Evolutionary conservation across 2,797 vertebrate species (phyloP).

Genomic region (Buceros bicornis): DNA sequence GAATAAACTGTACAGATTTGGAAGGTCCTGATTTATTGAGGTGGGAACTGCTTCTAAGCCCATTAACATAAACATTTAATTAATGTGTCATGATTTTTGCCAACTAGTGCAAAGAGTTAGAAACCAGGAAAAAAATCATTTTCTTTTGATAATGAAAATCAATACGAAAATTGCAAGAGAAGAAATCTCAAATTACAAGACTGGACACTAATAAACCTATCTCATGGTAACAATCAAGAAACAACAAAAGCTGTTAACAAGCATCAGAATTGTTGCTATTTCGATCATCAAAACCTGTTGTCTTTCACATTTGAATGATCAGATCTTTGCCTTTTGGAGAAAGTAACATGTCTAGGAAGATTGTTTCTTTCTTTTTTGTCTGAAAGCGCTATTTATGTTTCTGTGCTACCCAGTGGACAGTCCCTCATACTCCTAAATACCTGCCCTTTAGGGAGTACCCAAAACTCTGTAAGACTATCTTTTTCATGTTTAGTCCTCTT

Average conservation of each 20-base stretch:
- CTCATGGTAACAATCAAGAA: neutral
- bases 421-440: neutral
- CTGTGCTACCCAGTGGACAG: neutral
- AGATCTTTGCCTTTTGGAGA: neutral
- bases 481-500: neutral
- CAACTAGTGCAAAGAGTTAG: conserved; percentile 45
- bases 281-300: neutral
- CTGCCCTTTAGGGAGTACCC: neutral
- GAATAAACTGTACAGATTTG: conserved; percentile 66
- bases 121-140: conserved; percentile 11
- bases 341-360: neutral
- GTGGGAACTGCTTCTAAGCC: conserved; percentile 46
- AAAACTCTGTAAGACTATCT: neutral
- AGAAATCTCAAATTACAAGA: neutral
- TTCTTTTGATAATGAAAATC: conserved; percentile 63
- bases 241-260: neutral
- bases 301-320: neutral
- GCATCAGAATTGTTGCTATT: neutral
- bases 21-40: conserved; percentile 72
- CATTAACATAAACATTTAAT: conserved; percentile 75
- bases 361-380: neutral
- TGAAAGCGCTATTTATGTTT: neutral
- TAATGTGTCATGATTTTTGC: conserved; percentile 59
- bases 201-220: neutral
- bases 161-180: conserved; percentile 50